Conservation (phyloP, 2,797 vertebrate species). For the Pachyuromys duprasi region DNA sequence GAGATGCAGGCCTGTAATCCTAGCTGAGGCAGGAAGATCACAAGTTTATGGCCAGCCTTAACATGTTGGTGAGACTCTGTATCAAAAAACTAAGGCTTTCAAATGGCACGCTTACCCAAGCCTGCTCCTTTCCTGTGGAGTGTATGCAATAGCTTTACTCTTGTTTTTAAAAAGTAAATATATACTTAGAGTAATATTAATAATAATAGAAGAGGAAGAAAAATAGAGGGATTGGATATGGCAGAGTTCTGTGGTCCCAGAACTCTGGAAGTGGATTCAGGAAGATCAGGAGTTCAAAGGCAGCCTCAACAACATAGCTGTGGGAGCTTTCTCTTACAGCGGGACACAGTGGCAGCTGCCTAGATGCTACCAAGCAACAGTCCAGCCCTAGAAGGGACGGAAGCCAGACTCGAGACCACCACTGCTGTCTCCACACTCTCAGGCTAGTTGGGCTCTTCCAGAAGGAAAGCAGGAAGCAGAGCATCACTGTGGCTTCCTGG, state of each 20-base stretch:
- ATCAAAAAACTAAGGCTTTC: neutral
- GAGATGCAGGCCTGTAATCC: neutral
- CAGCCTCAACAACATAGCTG: neutral
- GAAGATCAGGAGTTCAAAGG: neutral
- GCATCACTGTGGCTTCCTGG: neutral
- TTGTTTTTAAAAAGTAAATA: neutral
- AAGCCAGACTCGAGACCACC: neutral
- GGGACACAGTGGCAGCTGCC: neutral
- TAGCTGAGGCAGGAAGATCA: neutral
- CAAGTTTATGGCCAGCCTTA: neutral
- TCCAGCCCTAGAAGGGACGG: neutral
- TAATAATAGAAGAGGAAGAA: neutral
- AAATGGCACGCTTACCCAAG: neutral
- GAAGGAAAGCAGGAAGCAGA: neutral
- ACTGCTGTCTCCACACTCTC: neutral
- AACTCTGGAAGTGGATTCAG: neutral
- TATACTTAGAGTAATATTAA: neutral
- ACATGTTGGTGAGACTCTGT: neutral
- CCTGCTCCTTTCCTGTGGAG: neutral
- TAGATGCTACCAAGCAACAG: neutral
- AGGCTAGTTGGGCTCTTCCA: neutral
- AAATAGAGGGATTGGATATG: neutral
- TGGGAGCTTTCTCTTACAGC: neutral
- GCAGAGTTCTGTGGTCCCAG: neutral
- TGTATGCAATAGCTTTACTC: neutral